Evolutionary conservation across 2,113 vertebrate genomes (phyloP).

Genomic region (Chloropsis hardwickii): DNA sequence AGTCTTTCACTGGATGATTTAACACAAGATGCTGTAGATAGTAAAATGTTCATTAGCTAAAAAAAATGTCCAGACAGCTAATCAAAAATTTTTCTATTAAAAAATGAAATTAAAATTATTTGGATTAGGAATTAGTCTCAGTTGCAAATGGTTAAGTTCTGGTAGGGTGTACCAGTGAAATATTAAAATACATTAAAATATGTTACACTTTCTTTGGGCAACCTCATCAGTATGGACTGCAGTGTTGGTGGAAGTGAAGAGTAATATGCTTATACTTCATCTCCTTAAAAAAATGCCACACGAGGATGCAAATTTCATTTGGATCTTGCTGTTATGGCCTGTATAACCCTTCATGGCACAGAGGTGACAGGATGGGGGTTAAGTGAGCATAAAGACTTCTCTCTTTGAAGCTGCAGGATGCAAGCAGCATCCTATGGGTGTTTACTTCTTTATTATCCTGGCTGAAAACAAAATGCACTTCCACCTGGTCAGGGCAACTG

Average conservation of each 20-base stretch:
- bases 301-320: not conserved
- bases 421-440: not conserved
- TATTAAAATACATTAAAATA: not conserved
- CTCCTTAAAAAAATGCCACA: not conserved
- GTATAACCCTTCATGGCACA: not conserved
- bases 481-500: not conserved
- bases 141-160: not conserved
- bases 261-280: not conserved
- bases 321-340: not conserved
- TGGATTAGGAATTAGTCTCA: not conserved
- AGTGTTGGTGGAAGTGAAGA: not conserved
- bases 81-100: not conserved
- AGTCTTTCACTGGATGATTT: not conserved
- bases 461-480: not conserved
- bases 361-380: not conserved
- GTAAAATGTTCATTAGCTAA: not conserved
- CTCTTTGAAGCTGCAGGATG: not conserved
- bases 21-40: not conserved
- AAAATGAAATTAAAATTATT: not conserved
- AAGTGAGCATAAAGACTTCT: not conserved
- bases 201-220: not conserved
- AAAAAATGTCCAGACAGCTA: not conserved
- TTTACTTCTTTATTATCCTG: not conserved
- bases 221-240: not conserved
- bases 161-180: not conserved